Evolutionary conservation across 2,797 vertebrate genomes (phyloP).

Genomic region (Vultur gryphus): DNA sequence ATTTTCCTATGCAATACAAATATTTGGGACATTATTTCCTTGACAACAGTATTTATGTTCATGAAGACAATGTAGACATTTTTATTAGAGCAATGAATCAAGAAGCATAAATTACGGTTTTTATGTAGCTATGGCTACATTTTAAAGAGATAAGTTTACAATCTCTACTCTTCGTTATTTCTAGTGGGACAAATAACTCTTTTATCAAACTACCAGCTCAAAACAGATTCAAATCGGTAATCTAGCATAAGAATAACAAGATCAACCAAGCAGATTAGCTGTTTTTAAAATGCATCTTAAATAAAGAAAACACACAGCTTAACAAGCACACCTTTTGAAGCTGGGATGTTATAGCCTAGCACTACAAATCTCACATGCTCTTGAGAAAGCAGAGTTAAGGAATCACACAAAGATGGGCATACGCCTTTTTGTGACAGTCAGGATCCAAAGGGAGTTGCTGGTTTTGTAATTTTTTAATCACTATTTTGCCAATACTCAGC

Average conservation of each 20-base stretch:
- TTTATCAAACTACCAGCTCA: not conserved
- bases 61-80: not conserved
- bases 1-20: not conserved
- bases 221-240: not conserved
- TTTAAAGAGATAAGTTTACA: not conserved
- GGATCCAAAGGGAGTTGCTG: not conserved
- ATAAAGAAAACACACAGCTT: not conserved
- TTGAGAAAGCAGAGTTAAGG: not conserved
- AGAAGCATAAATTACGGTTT: not conserved
- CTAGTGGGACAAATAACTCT: not conserved
- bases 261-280: not conserved
- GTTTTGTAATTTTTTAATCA: not conserved
- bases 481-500: not conserved
- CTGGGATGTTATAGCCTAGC: not conserved
- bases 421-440: not conserved
- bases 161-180: not conserved
- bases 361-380: not conserved
- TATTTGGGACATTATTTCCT: not conserved
- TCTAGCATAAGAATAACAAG: not conserved
- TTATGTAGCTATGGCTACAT: not conserved
- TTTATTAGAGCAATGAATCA: not conserved
- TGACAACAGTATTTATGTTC: not conserved
- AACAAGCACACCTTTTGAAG: not conserved
- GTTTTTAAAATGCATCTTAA: not conserved
- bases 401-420: not conserved